Base-by-base conservation (phyloP, 2,888 invertebrate species). In the Dione juno region DNA sequence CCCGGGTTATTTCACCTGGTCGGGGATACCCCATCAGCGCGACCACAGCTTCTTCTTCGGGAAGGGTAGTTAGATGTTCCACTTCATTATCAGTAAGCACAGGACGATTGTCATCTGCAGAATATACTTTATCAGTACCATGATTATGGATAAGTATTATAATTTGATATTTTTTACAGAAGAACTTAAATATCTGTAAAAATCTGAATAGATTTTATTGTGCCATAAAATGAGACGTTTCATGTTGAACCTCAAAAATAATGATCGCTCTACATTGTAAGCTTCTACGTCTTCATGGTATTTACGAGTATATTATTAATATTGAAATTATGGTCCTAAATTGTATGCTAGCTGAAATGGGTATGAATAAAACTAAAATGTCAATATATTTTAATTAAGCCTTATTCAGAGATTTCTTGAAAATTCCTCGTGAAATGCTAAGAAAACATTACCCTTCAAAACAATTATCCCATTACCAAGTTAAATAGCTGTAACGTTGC, bases 1-100 rank as follows among this genome's bases (percentile, higher is more conserved):
- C 96, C 79, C 97, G 95, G 77, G 95, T 95, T 84, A 96, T 94
- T 78, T 99, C 98, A 3, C 99, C 99, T 74, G 98, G 94, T 79
- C 97, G 95, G 5, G 99, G 99, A 82, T 96, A 96, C 43, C 99
- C 99, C 91, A 99, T 94, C 84, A 98, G 94, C 65, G 98, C 97
- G 80, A 98, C 96, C 83, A 96, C 97, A 75, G 98, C 97, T 80
- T 97, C 96, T 77, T 97, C 96, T 61, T 91, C 92, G 0, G 90
- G 92, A 66, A 92, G 78, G 0, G 89, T 90, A n/a, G 90, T 90
- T 72, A 92, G 81, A 67, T 91, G 92, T 68, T 84, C 88, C 43
- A 86, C 89, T 88, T 91, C 90, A 77, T 86, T 84, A 0, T 74
- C 81, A 77, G 81, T 80, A 11, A 81, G 77, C 45, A 83, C 81